Evolutionary conservation across 1,140 invertebrate genomes (phyloP), one percentile per base, ranked within the genome.

Genomic region (Leptinotarsa lineolata): DNA sequence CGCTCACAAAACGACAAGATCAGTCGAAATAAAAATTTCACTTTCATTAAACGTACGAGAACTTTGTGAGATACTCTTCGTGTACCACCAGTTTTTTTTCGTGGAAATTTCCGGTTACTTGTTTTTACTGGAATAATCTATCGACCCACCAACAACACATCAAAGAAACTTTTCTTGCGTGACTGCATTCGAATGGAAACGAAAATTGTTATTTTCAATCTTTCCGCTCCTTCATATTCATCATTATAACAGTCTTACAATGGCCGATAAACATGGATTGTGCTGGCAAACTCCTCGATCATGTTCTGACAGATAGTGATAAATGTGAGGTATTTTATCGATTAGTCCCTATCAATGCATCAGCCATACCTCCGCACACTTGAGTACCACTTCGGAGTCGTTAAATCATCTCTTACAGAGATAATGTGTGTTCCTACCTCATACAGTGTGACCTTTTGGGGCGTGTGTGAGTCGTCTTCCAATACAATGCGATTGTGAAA

Each of bases 301-400:
- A 63, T n/a, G 24, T 18, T 63, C 20, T 63, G 61, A 63, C 61
- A 63, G 13, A 63, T 21, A 63, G 61, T 63, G 61, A 63, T 63
- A 63, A 63, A 54, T 54, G 48, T 63, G 24, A 63, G 61, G 61
- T 21, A 63, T 63, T 63, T 63, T 20, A 63, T 63, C 61, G 61
- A 63, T 63, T 63, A 63, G 16, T 30, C 20, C 61, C 61, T 30
- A 63, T 63, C 61, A 21, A 63, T 16, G 20, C 61, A 63, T 63
- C 61, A 15, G 61, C 20, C 20, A 63, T 63, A 63, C 61, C 61
- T 63, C 61, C 20, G 61, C 61, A 21, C 61, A 63, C 61, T 21
- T 30, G 61, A 63, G 24, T 20, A 54, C 48, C 16, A 63, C 61
- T 63, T 20, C 15, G 11, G 20, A 16, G 20, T 22, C 61, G 61